Evolutionary conservation across 1,140 invertebrate species (phyloP).

Genomic region (Mercenaria mercenaria): DNA sequence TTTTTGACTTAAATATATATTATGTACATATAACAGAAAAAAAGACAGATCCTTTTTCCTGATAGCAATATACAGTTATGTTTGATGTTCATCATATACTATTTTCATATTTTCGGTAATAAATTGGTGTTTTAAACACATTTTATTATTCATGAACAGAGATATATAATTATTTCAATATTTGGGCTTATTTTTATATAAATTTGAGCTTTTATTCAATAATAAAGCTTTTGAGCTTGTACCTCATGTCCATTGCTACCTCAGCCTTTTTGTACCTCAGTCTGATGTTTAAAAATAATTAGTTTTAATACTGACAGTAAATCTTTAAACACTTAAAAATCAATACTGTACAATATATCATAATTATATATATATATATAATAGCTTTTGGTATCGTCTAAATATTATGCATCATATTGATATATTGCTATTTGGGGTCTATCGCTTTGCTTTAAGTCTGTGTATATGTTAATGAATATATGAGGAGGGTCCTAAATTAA

Average conservation of each 20-base stretch:
- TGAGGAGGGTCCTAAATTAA: too few species aligned
- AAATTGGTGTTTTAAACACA: background rate
- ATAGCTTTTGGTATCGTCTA: too few species aligned
- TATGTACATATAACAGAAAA: too few species aligned
- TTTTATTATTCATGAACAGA: background rate
- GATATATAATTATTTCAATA: constrained; percentile 13
- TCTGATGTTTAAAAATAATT: background rate
- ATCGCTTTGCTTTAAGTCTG: too few species aligned
- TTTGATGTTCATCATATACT: background rate
- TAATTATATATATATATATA: too few species aligned
- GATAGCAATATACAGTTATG: background rate
- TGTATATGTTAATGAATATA: too few species aligned
- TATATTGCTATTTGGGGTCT: too few species aligned
- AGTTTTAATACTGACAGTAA: too few species aligned
- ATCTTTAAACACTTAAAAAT: background rate
- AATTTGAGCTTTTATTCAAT: constrained; percentile 39
- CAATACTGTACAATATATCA: background rate
- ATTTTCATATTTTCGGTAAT: background rate
- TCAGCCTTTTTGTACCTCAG: background rate
- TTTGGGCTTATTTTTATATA: background rate
- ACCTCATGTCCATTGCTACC: constrained; percentile 34
- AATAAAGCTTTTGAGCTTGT: constrained; percentile 35
- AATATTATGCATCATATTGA: too few species aligned
- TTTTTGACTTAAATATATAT: too few species aligned
- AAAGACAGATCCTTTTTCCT: background rate